Base-by-base conservation (phyloP, 1,140 invertebrate species). In the Macrobrachium nipponense region DNA sequence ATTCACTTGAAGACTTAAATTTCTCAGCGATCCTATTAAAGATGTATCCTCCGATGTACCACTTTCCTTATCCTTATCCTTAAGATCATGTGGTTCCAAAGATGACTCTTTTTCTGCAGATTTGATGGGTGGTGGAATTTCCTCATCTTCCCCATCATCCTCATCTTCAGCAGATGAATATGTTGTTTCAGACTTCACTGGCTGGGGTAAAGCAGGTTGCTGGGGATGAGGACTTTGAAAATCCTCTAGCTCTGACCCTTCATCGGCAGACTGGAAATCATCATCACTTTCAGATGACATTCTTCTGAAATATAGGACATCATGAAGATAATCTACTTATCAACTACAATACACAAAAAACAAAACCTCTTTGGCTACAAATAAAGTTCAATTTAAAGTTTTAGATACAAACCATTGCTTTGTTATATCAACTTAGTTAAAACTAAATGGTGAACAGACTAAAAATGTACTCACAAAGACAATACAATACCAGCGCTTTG, bases 201-300 rank as follows among this genome's bases (percentile, higher is more conserved):
- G 10, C n/a, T 70, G 15, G 23, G 68, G 20, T 70, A 70, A 27
- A n/a, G 8, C 17, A 36, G 70, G 17, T 73, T 36, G 7, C 70
- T 36, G 17, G 23, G 80, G 60, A 17, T 75, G 8, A n/a, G 59
- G 18, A n/a, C 68, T 51, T 6, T 86, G 64, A 18, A 44, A 73
- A n/a, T 75, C 78, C 59, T 87, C 87, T 62, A 75, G 80, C 18
- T 88, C 87, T 51, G 83, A 86, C 3, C 83, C 87, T 44, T 88
- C 87, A 82, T 88, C 87, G 7, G 87, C 87, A n/a, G 87, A 88
- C 62, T 81, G 87, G 77, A 88, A 88, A 27, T 88, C 87, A 78
- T 88, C 87, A 62, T 88, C 87, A 86, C 87, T 88, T 20, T 88
- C 87, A 23, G 87, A 88, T 23, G 87, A 86, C 87, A 88, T 88